Percentiles rank a stretch among this genome's conserved stretches.
Conservation (phyloP, 2,797 vertebrate genomes). For the Neomorphus geoffroyi region DNA sequence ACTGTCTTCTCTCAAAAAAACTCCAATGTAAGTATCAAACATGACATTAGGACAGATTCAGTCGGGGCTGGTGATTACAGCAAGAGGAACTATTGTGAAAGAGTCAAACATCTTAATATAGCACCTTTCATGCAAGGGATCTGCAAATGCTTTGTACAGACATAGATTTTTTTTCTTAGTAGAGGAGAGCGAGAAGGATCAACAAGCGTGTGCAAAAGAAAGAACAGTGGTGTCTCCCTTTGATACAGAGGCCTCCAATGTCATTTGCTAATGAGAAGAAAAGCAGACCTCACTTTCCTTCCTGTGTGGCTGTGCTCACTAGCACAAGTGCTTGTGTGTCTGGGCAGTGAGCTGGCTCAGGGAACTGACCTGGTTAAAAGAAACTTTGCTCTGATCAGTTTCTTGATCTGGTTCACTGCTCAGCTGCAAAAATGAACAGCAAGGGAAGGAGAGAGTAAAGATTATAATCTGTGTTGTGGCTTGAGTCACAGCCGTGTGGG, state of each 20-base stretch:
- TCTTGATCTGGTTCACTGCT: background rate
- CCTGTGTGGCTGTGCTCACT: background rate
- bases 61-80: background rate
- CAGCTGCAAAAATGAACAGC: background rate
- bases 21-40: slow-evolving; percentile 69
- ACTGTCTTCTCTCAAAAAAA: slow-evolving; percentile 87
- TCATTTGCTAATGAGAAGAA: background rate
- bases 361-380: background rate
- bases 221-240: background rate
- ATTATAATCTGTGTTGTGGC: background rate
- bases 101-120: slow-evolving; percentile 14
- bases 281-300: background rate
- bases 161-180: background rate
- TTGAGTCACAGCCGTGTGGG: background rate
- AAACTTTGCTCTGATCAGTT: background rate
- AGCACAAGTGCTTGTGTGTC: background rate
- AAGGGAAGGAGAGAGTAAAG: background rate
- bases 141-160: background rate
- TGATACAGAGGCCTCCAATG: background rate
- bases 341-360: background rate
- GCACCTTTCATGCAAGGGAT: background rate
- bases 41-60: background rate
- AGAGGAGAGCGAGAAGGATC: background rate
- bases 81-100: slow-evolving; percentile 41
- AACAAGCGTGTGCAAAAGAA: background rate